Base-by-base conservation (phyloP, 2,888 invertebrate species). In the Agriotes lineatus region DNA sequence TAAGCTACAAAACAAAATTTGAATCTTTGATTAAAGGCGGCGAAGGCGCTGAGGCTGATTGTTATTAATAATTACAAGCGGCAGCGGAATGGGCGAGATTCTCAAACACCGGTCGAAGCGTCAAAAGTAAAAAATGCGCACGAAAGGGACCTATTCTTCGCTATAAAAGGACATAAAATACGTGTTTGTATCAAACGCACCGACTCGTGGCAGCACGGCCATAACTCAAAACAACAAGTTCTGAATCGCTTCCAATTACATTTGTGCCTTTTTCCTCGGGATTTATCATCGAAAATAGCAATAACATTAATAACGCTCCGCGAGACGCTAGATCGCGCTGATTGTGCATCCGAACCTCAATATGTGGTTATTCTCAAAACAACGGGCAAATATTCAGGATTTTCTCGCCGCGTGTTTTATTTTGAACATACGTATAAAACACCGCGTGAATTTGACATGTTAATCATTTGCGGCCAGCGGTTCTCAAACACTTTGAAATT, bases 171-270 rank as follows among this genome's bases (percentile, higher is more conserved):
- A 56, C 22, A 20, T 56, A 56, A 56, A 56, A 56, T 56, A 56
- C 19, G 37, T 44, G 45, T 48, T 57, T 44, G 30, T 63, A 73
- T 73, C 73, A 73, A 73, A 73, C 67, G 70, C 39, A 45, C 73
- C 73, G 73, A 63, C 72, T 45, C 62, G 56, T 61, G 44, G 56
- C 37, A 39, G 37, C 56, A 19, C 37, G 39, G 22, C 64, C 63
- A 71, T 71, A 73, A 71, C 60, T 73, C 69, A 73, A 72, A 73
- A 68, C 71, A 69, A 72, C 71, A 70, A 70, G 70, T 72, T 67
- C 70, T 69, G 72, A 73, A 73, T 74, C 70, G 72, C 67, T 72
- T 74, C 74, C 72, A 74, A 74, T 74, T 74, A 74, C 71, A 71
- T 62, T 70, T 66, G 65, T 44, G 59, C 59, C 67, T 66, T 72